Percentiles rank a stretch among this genome's conserved stretches.
Conservation (phyloP, 2,888 invertebrate species). For the Ormia ochracea region DNA sequence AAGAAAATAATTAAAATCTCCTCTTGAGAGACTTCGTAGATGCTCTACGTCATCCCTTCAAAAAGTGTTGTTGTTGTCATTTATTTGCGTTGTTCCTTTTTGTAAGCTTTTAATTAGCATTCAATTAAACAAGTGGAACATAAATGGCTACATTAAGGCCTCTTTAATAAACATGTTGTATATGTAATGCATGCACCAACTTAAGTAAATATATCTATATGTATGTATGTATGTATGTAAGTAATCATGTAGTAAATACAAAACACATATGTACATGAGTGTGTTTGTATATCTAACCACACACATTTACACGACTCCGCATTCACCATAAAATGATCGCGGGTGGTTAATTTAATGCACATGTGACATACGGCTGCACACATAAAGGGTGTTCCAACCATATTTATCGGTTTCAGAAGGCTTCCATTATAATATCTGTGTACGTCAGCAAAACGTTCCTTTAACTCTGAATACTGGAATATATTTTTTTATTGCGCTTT, state of each 20-base stretch:
- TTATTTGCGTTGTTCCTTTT: too few relatives aligned
- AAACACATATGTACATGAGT: not conserved
- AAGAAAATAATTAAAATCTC: slow-evolving; percentile 52
- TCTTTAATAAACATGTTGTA: too few relatives aligned
- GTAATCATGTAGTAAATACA: not conserved
- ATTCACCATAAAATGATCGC: slow-evolving; percentile 49
- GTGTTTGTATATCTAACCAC: not conserved
- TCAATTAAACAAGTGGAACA: slow-evolving; percentile 54
- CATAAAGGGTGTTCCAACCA: not conserved
- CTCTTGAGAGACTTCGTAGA: slow-evolving; percentile 33
- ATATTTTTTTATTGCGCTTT: too few relatives aligned
- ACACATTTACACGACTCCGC: too few relatives aligned
- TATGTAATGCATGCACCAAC: too few relatives aligned
- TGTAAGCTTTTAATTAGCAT: slow-evolving; percentile 60
- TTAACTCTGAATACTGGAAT: too few relatives aligned
- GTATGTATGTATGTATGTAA: not conserved
- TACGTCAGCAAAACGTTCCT: too few relatives aligned
- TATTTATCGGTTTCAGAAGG: too few relatives aligned
- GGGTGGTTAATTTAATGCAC: slow-evolving; percentile 57
- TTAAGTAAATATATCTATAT: not conserved
- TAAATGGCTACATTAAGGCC: slow-evolving; percentile 36
- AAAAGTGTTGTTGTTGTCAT: not conserved
- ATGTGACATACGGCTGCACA: not conserved
- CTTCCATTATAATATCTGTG: too few relatives aligned
- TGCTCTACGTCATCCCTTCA: slow-evolving; percentile 14